Percentiles rank a stretch among this genome's conserved stretches.
These are phyloP conservation scores for Cossypha niveicapilla DNA, from an alignment of 2,797 vertebrate species.

Conservation along the genomic window DNA sequence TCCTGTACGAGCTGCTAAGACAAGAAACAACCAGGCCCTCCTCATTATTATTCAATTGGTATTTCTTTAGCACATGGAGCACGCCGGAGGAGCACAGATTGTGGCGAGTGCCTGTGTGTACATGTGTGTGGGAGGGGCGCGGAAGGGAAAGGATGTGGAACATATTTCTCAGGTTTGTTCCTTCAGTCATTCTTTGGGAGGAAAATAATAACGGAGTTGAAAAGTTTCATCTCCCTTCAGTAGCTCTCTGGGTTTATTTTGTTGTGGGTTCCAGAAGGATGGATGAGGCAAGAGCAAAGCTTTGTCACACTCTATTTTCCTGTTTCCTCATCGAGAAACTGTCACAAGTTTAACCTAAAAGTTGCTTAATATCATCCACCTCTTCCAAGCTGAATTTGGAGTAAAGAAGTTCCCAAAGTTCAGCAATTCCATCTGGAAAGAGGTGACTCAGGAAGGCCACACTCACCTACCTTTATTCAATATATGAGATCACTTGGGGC, in stretches of 20 bases:
- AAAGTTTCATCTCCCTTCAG: background rate
- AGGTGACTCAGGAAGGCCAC: background rate
- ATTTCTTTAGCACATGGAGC: background rate
- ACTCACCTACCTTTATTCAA: background rate
- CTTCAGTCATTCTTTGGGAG: background rate
- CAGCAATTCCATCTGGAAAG: background rate
- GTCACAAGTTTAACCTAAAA: background rate
- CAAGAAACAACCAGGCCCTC: background rate
- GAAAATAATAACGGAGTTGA: background rate
- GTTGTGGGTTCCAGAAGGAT: background rate
- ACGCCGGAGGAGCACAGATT: background rate
- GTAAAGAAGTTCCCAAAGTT: background rate
- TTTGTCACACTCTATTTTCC: background rate
- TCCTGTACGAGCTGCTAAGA: background rate
- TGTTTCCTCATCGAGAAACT: background rate
- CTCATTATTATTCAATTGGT: background rate
- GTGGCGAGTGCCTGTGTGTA: background rate
- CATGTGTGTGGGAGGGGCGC: background rate
- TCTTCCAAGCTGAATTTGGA: background rate
- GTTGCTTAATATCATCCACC: background rate
- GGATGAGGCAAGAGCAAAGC: background rate
- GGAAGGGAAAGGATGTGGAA: constrained; percentile 22
- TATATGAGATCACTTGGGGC: background rate
- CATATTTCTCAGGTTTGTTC: constrained; percentile 22
- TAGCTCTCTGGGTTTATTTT: background rate